Conservation (phyloP, 2,113 vertebrate genomes). For the Carassius carassius region DNA sequence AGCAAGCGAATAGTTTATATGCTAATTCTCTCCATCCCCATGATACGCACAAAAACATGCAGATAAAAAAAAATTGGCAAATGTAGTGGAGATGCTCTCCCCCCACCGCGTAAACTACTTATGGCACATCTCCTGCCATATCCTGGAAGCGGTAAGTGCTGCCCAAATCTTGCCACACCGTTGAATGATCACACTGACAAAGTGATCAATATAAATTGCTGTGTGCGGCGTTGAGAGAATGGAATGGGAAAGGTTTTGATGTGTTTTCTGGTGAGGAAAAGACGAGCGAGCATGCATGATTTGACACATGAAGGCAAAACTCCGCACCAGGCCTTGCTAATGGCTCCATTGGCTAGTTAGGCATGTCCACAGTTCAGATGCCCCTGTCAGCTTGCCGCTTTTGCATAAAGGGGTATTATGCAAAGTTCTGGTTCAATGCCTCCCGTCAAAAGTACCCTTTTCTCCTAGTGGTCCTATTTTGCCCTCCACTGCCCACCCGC, state of each 20-base stretch:
- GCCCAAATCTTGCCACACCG: constrained; percentile 50
- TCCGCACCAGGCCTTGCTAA: constrained; percentile 65
- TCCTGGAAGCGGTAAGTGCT: constrained; percentile 52
- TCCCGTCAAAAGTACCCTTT: constrained; percentile 61
- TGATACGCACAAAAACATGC: constrained; percentile 37
- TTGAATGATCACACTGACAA: constrained; percentile 64
- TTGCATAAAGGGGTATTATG: constrained; percentile 69
- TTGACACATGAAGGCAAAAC: constrained; percentile 58
- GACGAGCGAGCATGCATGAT: constrained; percentile 67
- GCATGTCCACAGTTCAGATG: constrained; percentile 56
- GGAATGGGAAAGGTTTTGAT: constrained; percentile 53
- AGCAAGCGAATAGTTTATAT: constrained; percentile 74
- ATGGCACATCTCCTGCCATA: constrained; percentile 62
- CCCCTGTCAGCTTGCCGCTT: constrained; percentile 66
- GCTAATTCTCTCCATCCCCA: constrained; percentile 67
- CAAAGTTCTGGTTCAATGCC: constrained; percentile 67
- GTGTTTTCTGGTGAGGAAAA: constrained; percentile 57
- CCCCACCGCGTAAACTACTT: constrained; percentile 62
- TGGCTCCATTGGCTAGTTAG: constrained; percentile 64
- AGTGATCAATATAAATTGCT: constrained; percentile 62
- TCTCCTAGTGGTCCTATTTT: constrained; percentile 53
- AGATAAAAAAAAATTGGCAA: constrained; percentile 38
- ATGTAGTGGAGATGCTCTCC: constrained; percentile 11
- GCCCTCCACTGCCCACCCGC: constrained; percentile 32
- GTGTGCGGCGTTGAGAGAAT: constrained; percentile 21